These are phyloP conservation scores for Vannuccia rotundouncinata DNA, from an alignment of 2,888 invertebrate species.

Conservation along the genomic window DNA sequence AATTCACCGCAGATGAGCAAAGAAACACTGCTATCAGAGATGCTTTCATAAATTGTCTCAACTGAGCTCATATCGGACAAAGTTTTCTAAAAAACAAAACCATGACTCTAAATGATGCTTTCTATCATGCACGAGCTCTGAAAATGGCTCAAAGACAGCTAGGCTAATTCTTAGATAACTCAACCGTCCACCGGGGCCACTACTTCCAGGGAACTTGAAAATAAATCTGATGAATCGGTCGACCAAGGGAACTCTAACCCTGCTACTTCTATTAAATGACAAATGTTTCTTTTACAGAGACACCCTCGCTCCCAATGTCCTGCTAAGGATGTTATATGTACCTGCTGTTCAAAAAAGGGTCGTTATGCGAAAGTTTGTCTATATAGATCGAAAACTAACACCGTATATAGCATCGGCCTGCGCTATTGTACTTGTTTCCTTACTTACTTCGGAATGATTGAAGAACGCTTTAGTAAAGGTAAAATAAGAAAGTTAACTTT, in stretches of 20 bases:
- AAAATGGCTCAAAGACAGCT: slow-evolving; percentile 7
- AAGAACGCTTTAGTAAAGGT: slow-evolving; percentile 7
- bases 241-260: slow-evolving; percentile 6
- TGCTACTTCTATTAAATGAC: slow-evolving; percentile 9
- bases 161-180: neutral
- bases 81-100: slow-evolving; percentile 9
- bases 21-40: slow-evolving; percentile 14
- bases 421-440: neutral
- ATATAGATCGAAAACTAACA: neutral
- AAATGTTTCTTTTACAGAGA: neutral
- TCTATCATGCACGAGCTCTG: slow-evolving; percentile 23
- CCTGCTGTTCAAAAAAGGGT: slow-evolving; percentile 1
- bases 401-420: neutral
- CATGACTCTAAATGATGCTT: neutral
- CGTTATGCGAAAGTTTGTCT: slow-evolving; percentile 14
- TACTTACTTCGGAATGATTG: slow-evolving; percentile 12
- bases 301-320: slow-evolving; percentile 14
- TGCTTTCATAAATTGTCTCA: slow-evolving; percentile 27
- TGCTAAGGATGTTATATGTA: slow-evolving; percentile 21
- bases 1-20: neutral
- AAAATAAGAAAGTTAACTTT: neutral
- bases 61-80: slow-evolving; percentile 9
- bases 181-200: neutral
- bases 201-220: neutral
- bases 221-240: slow-evolving; percentile 9